Evolutionary conservation across 2,797 vertebrate genomes (phyloP).

Genomic region (Scyliorhinus canicula): DNA sequence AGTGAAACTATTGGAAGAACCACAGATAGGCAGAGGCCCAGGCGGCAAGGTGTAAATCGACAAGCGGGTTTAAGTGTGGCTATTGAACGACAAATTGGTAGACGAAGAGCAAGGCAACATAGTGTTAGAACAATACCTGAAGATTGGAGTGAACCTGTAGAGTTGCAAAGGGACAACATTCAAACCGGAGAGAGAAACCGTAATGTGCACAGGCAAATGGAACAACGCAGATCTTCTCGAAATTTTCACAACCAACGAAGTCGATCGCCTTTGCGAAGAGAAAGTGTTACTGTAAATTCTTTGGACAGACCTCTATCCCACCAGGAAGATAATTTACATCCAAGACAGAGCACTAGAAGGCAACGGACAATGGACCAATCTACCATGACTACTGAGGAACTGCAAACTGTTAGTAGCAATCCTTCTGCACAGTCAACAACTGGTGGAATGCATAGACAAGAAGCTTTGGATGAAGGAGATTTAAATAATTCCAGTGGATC

Average conservation of each 20-base stretch:
- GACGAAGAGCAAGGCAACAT: background rate
- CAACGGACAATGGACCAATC: constrained; percentile 43
- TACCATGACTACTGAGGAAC: constrained; percentile 47
- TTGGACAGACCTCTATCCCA: constrained; percentile 47
- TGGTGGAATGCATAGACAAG: constrained; percentile 60
- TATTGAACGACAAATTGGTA: background rate
- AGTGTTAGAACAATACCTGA: constrained; percentile 51
- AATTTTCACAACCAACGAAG: constrained; percentile 71
- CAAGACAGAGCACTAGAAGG: constrained; percentile 8
- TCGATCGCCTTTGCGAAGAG: constrained; percentile 72
- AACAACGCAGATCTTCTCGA: constrained; percentile 53
- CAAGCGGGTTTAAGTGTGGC: background rate
- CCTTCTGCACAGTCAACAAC: constrained; percentile 53
- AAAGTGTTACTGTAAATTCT: constrained; percentile 42
- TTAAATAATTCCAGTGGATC: constrained; percentile 53
- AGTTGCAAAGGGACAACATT: constrained; percentile 69
- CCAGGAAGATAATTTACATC: background rate
- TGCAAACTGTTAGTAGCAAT: constrained; percentile 52
- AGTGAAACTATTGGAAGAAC: constrained; percentile 45
- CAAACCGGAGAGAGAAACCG: constrained; percentile 65
- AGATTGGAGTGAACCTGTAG: constrained; percentile 48
- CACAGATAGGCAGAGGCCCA: constrained; percentile 51
- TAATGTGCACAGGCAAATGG: constrained; percentile 62
- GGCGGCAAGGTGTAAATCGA: background rate
- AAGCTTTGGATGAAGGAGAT: constrained; percentile 65